Evolutionary conservation across 2,797 vertebrate genomes (phyloP), one percentile per base, ranked within the genome.

Genomic region (Amazona ochrocephala): DNA sequence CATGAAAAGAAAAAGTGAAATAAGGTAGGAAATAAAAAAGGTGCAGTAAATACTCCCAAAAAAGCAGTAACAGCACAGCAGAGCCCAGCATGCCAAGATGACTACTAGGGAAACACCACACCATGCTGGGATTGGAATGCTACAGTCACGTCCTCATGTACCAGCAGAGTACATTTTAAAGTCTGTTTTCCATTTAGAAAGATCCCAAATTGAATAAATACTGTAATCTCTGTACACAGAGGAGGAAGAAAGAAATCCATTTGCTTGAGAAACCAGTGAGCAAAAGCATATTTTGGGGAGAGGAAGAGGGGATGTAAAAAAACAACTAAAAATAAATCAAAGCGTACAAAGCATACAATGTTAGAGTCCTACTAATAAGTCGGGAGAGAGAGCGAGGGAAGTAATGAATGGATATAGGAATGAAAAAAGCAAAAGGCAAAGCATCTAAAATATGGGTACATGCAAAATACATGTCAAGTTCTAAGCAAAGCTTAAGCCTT

Each of bases 1-100:
- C 97, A 96, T 97, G 97, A 98, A 98, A 94, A 98, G 94, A 98
- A 97, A 96, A 97, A 95, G 90, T 61, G 85, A 96, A 95, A 96
- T 97, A 98, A 95, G 87, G 86, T 27, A 96, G 96, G 85, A 94
- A 95, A 96, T 92, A 92, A 96, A 93, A 97, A 96, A 95, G 81
- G 93, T 68, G 84, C 97, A 97, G 92, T 81, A 97, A 97, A 98
- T 97, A 48, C 96, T 89, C 95, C 87, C 17, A 39, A 87, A 91
- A 90, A 45, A 80, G 54, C 71, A 94, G 90, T 71, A 79, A 70
- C 16, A 41, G 75, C 60, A 77, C 71, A 83, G 84, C 77, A 91
- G 48, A 81, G 86, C 30, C 24, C 76, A 78, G 66, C 97, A 96
- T 93, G 93, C 95, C 47, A 66, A 83, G 90, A 83, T 3, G 6